Base-by-base conservation (phyloP, 2,113 vertebrate genomes). In the Myotis brandtii region DNA sequence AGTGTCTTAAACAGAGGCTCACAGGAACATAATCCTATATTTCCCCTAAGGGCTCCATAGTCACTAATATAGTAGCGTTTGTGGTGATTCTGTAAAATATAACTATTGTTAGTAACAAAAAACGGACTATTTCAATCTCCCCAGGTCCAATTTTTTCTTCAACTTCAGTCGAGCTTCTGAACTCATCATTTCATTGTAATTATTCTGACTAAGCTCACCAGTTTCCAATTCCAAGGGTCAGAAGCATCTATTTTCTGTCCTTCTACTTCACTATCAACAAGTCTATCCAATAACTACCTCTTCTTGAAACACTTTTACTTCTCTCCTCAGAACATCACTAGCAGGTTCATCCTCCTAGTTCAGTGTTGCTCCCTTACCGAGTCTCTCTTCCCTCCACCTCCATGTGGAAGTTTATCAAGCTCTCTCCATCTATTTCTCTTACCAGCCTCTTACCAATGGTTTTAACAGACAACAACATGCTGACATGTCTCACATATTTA, bases 301-400 rank as follows among this genome's bases (percentile, higher is more conserved):
- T 30, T 70, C 46, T n/a, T 32, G 7, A 79, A 82, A 37, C 2
- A 11, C 16, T 23, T 43, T 17, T 37, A 2, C 13, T 14, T 62
- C 13, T 40, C 73, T 79, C 62, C 48, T 94, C 48, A 52, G 72
- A 81, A 34, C 17, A 9, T 9, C 37, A 25, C 9, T 34, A 0
- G 20, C 17, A 23, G 27, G 27, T 48, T 81, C n/a, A 66, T 50
- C 52, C 52, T 66, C 50, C 32, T n/a, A 0, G 64, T 10, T 80
- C 48, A 46, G 1, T 3, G 23, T 20, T 27, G n/a, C 1, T 56
- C 9, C 10, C 70, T 30, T 54, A 9, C 9, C 0, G 2, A 66
- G 46, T 8, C 64, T 73, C 13, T 4, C 27, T 92, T 23, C 40
- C 46, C 40, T 91, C 30, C 1, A 27, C 3, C 12, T 18, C 14